These are phyloP conservation scores for Drosophila truncata DNA, from an alignment of 1,140 invertebrate species.

Conservation along the genomic window DNA sequence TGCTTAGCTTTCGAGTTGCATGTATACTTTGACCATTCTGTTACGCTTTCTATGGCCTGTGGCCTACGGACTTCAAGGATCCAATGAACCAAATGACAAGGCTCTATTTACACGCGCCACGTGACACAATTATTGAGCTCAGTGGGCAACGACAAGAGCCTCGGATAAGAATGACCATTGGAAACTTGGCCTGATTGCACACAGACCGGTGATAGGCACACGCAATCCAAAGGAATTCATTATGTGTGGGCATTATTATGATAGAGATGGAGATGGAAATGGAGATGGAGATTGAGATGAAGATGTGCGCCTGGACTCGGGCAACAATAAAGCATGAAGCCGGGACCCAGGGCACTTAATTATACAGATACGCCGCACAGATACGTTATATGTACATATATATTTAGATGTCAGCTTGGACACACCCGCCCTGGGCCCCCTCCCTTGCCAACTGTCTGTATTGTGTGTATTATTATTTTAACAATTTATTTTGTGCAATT, in stretches of 20 bases:
- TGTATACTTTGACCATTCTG: background rate
- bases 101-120: slow-evolving; percentile 51
- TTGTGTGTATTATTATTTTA: slow-evolving; percentile 79
- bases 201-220: slow-evolving; percentile 22
- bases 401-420: slow-evolving; percentile 56
- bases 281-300: slow-evolving; percentile 23
- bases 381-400: slow-evolving; percentile 10
- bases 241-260: slow-evolving; percentile 53
- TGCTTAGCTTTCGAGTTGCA: background rate
- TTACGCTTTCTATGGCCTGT: too few species aligned
- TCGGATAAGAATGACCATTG: slow-evolving; percentile 30
- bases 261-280: slow-evolving; percentile 12
- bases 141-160: slow-evolving; percentile 34
- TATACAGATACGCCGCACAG: slow-evolving; percentile 39
- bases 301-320: slow-evolving; percentile 28
- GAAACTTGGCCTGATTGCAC: slow-evolving; percentile 38
- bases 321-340: slow-evolving; percentile 46
- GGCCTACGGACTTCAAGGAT: background rate
- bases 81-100: slow-evolving; percentile 43
- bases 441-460: slow-evolving; percentile 41
- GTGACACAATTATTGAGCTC: slow-evolving; percentile 57
- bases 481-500: slow-evolving; percentile 83
- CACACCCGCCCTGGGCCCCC: background rate
- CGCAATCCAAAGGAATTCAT: slow-evolving; percentile 47
- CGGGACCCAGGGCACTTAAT: slow-evolving; percentile 45